Percentiles rank a stretch among this genome's conserved stretches.
Evolutionary conservation across 1,140 invertebrate genomes (phyloP).

Genomic region (Drosophila pectinifera): DNA sequence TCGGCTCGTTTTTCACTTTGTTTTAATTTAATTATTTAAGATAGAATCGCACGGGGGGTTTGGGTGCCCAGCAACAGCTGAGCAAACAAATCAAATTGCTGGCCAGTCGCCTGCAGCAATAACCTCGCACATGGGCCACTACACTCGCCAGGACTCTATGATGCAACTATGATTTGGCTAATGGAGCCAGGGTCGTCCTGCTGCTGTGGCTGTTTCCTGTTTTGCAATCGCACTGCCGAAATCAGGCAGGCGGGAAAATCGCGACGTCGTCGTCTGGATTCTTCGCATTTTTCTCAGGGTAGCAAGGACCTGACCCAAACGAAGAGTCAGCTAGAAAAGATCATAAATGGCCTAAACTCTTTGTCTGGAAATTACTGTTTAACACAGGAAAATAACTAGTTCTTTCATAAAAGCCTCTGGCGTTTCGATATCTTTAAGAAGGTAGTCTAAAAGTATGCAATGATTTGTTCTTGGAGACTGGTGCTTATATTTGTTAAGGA

Average conservation of each 20-base stretch:
- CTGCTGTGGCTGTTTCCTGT: not conserved
- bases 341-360: not conserved
- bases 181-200: conserved; percentile 30
- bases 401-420: not conserved
- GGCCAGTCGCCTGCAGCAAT: conserved; percentile 23
- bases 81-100: conserved; percentile 66
- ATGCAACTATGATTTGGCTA: conserved; percentile 52
- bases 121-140: conserved; percentile 1
- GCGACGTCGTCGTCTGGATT: conserved; percentile 42
- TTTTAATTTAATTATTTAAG: conserved; percentile 77
- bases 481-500: no score
- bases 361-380: no score
- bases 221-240: conserved; percentile 28
- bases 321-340: not conserved
- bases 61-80: conserved; percentile 28
- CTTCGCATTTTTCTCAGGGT: conserved; percentile 10
- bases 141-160: conserved; percentile 1
- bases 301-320: conserved; percentile 7
- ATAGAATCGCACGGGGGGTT: not conserved
- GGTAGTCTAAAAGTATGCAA: no score
- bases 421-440: no score
- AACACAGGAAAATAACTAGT: not conserved
- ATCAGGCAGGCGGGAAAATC: conserved; percentile 34
- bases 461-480: no score
- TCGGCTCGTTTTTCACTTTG: conserved; percentile 39